Evolutionary conservation across 2,888 invertebrate species (phyloP).

Genomic region (Agrypnus murinus): DNA sequence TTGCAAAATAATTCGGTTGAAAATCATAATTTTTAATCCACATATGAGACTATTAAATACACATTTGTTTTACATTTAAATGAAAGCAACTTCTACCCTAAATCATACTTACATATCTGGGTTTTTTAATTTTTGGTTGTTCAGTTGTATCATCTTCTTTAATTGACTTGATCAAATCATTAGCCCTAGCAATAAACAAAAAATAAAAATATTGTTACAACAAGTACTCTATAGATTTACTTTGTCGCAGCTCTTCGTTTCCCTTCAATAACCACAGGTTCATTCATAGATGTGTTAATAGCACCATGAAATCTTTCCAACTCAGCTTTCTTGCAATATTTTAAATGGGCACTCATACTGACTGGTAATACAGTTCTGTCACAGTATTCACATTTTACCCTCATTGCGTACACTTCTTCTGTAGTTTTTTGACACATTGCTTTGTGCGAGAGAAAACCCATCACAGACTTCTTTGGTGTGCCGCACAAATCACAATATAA

Average conservation of each 20-base stretch:
- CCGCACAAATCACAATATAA: conserved; percentile 76
- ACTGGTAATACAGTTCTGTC: conserved; percentile 41
- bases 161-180: conserved; percentile 34
- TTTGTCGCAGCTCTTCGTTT: conserved; percentile 71
- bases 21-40: conserved; percentile 48
- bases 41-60: conserved; percentile 11
- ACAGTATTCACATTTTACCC: conserved; percentile 54
- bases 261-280: conserved; percentile 1
- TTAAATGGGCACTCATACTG: conserved; percentile 47
- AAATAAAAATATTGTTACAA: background rate
- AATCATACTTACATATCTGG: background rate
- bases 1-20: conserved; percentile 34
- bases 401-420: conserved; percentile 50
- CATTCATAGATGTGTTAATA: too few relatives aligned
- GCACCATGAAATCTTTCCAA: too few relatives aligned
- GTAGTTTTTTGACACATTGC: conserved; percentile 48
- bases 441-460: conserved; percentile 75
- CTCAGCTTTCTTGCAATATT: conserved; percentile 34
- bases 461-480: conserved; percentile 66
- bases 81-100: too few relatives aligned
- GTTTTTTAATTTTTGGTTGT: background rate
- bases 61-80: too few relatives aligned
- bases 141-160: background rate
- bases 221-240: conserved; percentile 59
- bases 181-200: conserved; percentile 36